phyloP scores from a whole-genome alignment of 2,797 vertebrate genomes.

The Hypotaenidia philippensis region DNA sequence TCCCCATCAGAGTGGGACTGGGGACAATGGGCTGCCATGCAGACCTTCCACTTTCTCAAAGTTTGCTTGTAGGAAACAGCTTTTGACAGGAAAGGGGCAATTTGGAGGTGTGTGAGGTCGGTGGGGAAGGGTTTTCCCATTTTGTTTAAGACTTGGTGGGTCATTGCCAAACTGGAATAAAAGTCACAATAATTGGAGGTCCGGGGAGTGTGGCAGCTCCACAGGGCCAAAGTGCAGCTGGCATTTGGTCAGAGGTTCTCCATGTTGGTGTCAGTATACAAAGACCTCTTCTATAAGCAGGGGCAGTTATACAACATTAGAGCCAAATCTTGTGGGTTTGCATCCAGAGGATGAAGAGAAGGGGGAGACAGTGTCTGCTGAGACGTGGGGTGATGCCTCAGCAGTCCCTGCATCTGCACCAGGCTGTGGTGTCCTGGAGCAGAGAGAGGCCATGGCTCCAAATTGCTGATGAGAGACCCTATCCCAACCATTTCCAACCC shows the following conservation, averaged over 20 bases:
- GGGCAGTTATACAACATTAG: background rate
- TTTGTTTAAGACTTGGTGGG: background rate
- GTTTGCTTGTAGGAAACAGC: background rate
- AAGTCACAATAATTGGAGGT: background rate
- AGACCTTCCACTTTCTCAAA: background rate
- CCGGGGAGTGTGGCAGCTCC: background rate
- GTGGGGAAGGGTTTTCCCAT: background rate
- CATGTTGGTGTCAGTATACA: background rate
- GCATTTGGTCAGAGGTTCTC: background rate
- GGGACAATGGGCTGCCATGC: background rate
- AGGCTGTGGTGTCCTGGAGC: accelerated
- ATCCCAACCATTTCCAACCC: background rate
- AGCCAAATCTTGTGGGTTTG: background rate
- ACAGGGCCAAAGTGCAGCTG: background rate
- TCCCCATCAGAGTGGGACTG: accelerated
- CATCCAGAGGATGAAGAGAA: background rate
- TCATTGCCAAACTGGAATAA: background rate
- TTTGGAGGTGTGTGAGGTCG: background rate
- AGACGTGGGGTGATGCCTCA: background rate
- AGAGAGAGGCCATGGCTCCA: background rate
- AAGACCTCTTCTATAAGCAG: background rate
- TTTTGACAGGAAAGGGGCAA: background rate
- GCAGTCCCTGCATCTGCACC: background rate
- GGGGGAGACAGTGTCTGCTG: background rate
- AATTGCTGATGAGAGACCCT: background rate